Evolutionary conservation across 2,113 vertebrate species (phyloP), one percentile per base, ranked within the genome.

Genomic region (Onychostruthus taczanowskii): DNA sequence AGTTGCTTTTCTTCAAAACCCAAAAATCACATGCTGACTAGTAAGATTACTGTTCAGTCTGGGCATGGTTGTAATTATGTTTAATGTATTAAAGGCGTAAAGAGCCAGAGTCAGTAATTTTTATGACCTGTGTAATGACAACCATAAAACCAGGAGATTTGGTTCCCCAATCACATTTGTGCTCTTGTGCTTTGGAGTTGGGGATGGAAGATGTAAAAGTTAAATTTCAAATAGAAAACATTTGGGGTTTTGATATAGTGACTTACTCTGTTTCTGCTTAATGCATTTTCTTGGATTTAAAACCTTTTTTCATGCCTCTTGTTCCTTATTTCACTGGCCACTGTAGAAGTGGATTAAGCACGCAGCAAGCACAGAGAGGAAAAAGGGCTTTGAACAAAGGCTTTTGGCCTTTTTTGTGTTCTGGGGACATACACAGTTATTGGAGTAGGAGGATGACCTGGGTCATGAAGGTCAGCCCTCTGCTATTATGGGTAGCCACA

Each of bases 91-190:
- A 90, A 85, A 96, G 28, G 26, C 1, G 0, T 80, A 52, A 93
- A 81, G 88, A 92, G 93, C 85, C 87, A 89, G 97, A 96, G 91
- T 88, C 91, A 91, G 72, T 96, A 94, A 53, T 90, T 94, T 96
- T 96, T 95, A 96, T 77, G 91, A 84, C 69, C 66, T 93, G 79
- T 97, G 95, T 94, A 97, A 87, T 93, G 83, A 79, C 77, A 90
- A 55, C 80, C 68, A 50, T 94, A 91, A 97, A 91, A 9, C 46
- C 56, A 44, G 52, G 90, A 91, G 63, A 52, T 94, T 80, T 0
- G 24, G 72, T 93, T 94, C 67, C n/a, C 28, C 50, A 26, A 9
- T 89, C 49, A 33, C 77, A 87, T 90, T 44, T 76, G 43, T 15
- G 1, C 79, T 94, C 84, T 90, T 72, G 23, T 93, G 39, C 37